Evolutionary conservation across 1,140 invertebrate species (phyloP).

Genomic region (Caenorhabditis latens): DNA sequence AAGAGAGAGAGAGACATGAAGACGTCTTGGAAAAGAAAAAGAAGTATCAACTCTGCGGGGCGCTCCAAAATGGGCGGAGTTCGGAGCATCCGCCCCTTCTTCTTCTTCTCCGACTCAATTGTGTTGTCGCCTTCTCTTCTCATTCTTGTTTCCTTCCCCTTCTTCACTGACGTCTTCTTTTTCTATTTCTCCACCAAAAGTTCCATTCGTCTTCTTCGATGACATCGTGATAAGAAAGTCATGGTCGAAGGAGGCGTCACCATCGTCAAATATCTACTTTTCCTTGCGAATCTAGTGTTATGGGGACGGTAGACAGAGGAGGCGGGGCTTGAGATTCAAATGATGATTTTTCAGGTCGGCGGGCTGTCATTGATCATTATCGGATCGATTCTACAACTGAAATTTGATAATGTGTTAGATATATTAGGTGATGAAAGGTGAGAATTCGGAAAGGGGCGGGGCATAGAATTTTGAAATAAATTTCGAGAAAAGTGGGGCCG

Average conservation of each 20-base stretch:
- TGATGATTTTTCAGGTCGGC: slow-evolving; percentile 61
- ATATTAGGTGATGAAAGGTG: slow-evolving; percentile 65
- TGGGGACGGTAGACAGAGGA: slow-evolving; percentile 69
- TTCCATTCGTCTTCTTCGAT: background rate
- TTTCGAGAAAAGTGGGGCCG: too few relatives aligned
- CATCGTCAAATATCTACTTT: slow-evolving; percentile 77
- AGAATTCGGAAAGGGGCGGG: background rate
- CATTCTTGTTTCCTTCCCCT: slow-evolving; percentile 21
- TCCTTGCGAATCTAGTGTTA: slow-evolving; percentile 76
- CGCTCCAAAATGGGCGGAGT: slow-evolving; percentile 37
- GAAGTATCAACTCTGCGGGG: background rate
- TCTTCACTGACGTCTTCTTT: background rate
- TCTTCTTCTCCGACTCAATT: background rate
- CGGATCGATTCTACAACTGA: slow-evolving; percentile 75
- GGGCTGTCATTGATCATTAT: slow-evolving; percentile 72
- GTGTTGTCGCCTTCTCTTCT: slow-evolving; percentile 28
- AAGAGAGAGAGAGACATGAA: slow-evolving; percentile 11
- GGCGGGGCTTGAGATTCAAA: background rate
- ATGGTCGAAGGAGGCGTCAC: slow-evolving; percentile 78
- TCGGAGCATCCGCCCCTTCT: slow-evolving; percentile 29
- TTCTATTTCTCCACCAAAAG: background rate
- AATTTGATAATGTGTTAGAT: slow-evolving; percentile 73
- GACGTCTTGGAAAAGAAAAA: background rate
- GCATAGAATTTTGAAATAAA: too few relatives aligned
- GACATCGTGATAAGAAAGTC: slow-evolving; percentile 46